A percentile compares a stretch with the other conserved stretches of the same genome.
phyloP scores from a whole-genome alignment of 2,888 invertebrate species.

The Drosophila merina region DNA sequence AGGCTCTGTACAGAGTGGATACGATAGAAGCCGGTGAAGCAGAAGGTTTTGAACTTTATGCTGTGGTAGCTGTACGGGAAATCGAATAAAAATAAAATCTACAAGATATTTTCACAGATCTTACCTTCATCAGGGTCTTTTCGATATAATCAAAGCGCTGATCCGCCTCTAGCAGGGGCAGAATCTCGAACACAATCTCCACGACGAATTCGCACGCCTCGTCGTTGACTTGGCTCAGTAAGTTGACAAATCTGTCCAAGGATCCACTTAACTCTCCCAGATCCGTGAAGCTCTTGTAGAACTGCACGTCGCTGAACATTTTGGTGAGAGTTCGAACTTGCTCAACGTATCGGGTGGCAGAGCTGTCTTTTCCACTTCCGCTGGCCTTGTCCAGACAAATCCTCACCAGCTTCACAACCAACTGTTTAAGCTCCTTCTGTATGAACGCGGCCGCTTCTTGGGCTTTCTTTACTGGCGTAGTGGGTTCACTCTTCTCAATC shows the following conservation, averaged over 20 bases:
- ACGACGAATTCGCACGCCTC: constrained; percentile 86
- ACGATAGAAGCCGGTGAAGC: constrained; percentile 81
- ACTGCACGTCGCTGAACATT: constrained; percentile 85
- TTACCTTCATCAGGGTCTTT: constrained; percentile 85
- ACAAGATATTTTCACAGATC: not conserved
- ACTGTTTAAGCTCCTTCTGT: constrained; percentile 76
- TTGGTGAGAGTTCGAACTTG: constrained; percentile 85
- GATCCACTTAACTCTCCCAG: constrained; percentile 72
- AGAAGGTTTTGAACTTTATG: constrained; percentile 76
- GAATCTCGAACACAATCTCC: constrained; percentile 87
- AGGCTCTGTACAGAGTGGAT: constrained; percentile 82
- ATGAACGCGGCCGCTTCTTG: constrained; percentile 64
- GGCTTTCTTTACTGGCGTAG: constrained; percentile 44
- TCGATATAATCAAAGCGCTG: constrained; percentile 86
- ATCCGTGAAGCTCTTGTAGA: constrained; percentile 84
- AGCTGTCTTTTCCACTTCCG: constrained; percentile 79
- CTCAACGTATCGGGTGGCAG: constrained; percentile 84
- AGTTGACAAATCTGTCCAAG: constrained; percentile 66
- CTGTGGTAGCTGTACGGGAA: constrained; percentile 63
- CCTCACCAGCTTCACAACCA: constrained; percentile 74
- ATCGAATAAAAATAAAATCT: not conserved
- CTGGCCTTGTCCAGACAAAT: constrained; percentile 86
- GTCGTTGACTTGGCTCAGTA: constrained; percentile 80
- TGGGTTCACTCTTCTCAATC: constrained; percentile 32
- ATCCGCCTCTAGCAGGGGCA: constrained; percentile 85